Conservation (phyloP, 2,113 vertebrate species). For the Sminthopsis crassicaudata region DNA sequence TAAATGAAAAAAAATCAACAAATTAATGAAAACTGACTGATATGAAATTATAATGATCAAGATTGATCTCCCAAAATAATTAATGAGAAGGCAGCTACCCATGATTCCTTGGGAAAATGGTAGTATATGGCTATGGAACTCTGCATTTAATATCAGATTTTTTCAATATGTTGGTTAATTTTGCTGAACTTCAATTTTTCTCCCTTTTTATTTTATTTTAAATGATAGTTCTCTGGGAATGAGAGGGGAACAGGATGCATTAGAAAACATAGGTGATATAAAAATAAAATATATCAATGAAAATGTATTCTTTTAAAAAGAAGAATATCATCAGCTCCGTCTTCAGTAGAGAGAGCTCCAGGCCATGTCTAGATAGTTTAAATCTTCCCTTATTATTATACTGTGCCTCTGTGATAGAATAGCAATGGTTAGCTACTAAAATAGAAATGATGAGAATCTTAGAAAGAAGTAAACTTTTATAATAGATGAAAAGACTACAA, state of each 20-base stretch:
- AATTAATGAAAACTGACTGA: neutral
- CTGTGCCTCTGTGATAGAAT: neutral
- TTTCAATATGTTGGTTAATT: neutral
- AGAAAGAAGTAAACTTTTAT: neutral
- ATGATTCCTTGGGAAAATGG: neutral
- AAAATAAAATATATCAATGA: neutral
- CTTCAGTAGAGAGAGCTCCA: neutral
- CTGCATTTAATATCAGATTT: neutral
- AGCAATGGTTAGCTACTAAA: neutral
- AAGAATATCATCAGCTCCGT: neutral
- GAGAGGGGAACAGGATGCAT: neutral
- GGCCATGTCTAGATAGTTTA: neutral
- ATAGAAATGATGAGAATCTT: neutral
- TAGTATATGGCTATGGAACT: neutral
- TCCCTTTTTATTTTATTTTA: neutral
- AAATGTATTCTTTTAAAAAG: neutral
- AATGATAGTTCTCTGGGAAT: neutral
- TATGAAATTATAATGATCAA: neutral
- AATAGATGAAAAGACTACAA: neutral
- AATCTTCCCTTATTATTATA: neutral
- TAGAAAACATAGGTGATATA: neutral
- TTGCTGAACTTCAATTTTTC: neutral
- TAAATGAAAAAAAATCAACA: neutral
- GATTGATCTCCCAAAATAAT: neutral
- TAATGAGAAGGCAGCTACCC: neutral